Percentiles rank a stretch among this genome's conserved stretches.
phyloP scores from a whole-genome alignment of 2,888 invertebrate species.

The Desoria tigrina region DNA sequence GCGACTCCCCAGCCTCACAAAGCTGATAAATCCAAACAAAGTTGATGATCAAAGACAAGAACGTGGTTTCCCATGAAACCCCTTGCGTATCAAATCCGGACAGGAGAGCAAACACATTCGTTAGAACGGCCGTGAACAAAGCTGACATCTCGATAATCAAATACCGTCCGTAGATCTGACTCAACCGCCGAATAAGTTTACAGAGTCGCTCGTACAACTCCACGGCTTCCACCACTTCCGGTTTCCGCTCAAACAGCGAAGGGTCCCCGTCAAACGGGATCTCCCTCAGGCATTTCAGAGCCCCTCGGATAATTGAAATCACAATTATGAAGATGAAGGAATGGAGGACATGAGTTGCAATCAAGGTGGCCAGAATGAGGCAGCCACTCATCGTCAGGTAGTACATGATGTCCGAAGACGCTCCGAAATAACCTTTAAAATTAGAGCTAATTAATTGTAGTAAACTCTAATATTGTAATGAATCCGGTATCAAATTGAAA shows the following conservation, averaged over 20 bases:
- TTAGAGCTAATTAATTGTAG: too few species aligned
- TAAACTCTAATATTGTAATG: too few species aligned
- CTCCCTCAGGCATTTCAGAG: neutral
- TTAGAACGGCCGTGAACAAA: slow-evolving; percentile 26
- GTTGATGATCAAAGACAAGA: slow-evolving; percentile 15
- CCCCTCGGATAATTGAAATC: slow-evolving; percentile 11
- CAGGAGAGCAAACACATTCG: slow-evolving; percentile 28
- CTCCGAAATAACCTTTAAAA: slow-evolving; percentile 18
- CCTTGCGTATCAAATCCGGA: slow-evolving; percentile 2
- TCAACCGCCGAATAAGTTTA: slow-evolving; percentile 12
- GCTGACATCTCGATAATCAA: slow-evolving; percentile 29
- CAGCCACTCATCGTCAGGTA: slow-evolving; percentile 21
- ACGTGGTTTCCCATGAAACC: slow-evolving; percentile 16
- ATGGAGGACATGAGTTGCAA: slow-evolving; percentile 30
- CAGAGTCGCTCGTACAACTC: neutral
- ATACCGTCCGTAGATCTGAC: slow-evolving; percentile 30
- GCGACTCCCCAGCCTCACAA: slow-evolving; percentile 29
- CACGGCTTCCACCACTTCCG: neutral
- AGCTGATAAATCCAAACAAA: slow-evolving; percentile 22
- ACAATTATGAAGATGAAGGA: slow-evolving; percentile 24
- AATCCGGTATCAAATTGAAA: too few species aligned
- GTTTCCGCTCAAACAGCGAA: neutral
- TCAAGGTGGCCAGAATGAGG: slow-evolving; percentile 25
- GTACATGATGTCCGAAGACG: neutral
- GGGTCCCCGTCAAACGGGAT: neutral